Percentiles rank a stretch among this genome's conserved stretches.
Evolutionary conservation across 2,113 vertebrate species (phyloP).

Genomic region (Trematocara macrostoma): DNA sequence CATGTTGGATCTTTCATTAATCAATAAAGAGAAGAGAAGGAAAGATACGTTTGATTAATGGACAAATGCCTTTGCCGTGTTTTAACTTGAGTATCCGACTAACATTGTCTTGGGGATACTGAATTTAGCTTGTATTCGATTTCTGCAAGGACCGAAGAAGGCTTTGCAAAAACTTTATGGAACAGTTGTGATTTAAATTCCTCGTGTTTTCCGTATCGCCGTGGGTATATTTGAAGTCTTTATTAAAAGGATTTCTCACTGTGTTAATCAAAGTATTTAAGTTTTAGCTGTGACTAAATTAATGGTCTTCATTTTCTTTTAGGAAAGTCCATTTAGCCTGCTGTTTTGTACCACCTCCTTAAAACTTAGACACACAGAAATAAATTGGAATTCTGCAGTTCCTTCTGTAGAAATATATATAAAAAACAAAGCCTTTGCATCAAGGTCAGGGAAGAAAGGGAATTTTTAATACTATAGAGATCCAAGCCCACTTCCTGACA

Average conservation of each 20-base stretch:
- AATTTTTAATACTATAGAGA: background rate
- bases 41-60: background rate
- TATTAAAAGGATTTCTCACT: background rate
- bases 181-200: background rate
- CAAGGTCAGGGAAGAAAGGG: conserved; percentile 10
- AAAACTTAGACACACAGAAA: background rate
- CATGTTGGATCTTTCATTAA: background rate
- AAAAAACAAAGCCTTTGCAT: background rate
- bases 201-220: background rate
- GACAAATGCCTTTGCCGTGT: background rate
- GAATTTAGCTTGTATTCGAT: background rate
- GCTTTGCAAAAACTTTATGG: background rate
- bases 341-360: background rate
- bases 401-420: background rate
- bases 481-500: background rate
- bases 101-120: background rate
- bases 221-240: background rate
- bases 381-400: background rate
- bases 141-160: background rate
- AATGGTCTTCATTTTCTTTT: background rate
- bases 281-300: background rate
- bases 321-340: background rate
- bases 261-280: background rate
- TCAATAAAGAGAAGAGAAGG: background rate
- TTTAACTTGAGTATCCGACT: background rate